phyloP scores from a whole-genome alignment of 2,888 invertebrate genomes.

The Serrognathus titanus region DNA sequence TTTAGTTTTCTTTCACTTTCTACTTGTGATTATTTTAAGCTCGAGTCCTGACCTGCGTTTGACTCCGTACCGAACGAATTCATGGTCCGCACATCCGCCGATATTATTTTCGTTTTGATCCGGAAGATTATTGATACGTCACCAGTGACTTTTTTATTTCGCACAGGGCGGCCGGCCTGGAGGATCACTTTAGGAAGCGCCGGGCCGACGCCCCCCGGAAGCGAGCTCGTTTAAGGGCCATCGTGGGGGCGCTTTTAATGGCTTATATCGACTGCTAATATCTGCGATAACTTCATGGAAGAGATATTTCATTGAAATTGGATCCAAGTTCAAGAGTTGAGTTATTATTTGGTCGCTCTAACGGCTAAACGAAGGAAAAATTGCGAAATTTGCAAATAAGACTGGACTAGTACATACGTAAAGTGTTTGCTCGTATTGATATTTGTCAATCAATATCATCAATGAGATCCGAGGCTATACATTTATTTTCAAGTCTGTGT shows the following conservation, averaged over 20 bases:
- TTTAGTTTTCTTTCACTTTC: too few species aligned
- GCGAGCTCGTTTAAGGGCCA: slow-evolving; percentile 37
- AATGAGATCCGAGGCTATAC: neutral
- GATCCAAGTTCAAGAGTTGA: too few species aligned
- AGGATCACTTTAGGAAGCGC: slow-evolving; percentile 36
- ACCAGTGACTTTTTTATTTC: slow-evolving; percentile 32
- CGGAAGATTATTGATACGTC: slow-evolving; percentile 38
- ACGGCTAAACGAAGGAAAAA: too few species aligned
- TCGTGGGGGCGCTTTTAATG: slow-evolving; percentile 34
- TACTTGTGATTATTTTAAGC: too few species aligned
- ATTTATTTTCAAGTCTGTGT: neutral
- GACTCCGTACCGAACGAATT: too few species aligned
- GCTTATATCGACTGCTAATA: slow-evolving; percentile 39
- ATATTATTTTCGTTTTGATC: slow-evolving; percentile 30
- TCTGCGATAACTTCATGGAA: slow-evolving; percentile 10
- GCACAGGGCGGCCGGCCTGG: slow-evolving; percentile 16
- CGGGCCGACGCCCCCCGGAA: slow-evolving; percentile 35
- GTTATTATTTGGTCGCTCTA: too few species aligned
- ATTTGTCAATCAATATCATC: too few species aligned
- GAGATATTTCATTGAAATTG: too few species aligned
- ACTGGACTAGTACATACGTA: too few species aligned
- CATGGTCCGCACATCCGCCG: slow-evolving; percentile 19
- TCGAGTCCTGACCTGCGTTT: too few species aligned
- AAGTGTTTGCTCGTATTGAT: too few species aligned
- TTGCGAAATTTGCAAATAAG: too few species aligned